phyloP scores from a whole-genome alignment of 1,140 invertebrate species.

The Drosophila tsacasi region DNA sequence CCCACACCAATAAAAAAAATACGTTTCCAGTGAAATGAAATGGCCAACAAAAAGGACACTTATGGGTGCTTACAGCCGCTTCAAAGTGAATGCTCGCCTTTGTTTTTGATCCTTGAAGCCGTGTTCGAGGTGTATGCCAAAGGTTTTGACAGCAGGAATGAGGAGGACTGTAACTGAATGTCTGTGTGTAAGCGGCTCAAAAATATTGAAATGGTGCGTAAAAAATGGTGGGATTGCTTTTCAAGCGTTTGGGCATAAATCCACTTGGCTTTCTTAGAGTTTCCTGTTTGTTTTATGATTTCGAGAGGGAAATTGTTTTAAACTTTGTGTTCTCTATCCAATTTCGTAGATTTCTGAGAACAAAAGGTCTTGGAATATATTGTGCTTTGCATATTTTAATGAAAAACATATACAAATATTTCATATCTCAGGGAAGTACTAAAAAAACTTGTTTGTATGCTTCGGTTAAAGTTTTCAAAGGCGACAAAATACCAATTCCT shows the following conservation, averaged over 20 bases:
- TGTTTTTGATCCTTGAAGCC: conserved; percentile 71
- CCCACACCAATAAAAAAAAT: background rate
- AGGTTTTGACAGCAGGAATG: conserved; percentile 11
- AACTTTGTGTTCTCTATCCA: background rate
- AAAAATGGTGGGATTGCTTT: conserved; percentile 41
- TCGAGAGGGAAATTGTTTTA: background rate
- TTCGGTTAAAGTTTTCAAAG: no score
- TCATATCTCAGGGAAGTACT: background rate
- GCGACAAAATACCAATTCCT: no score
- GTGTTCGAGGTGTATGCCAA: conserved; percentile 25
- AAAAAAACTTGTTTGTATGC: no score
- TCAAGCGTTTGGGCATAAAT: conserved; percentile 45
- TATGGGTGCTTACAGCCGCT: conserved; percentile 60
- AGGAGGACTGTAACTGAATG: conserved; percentile 53
- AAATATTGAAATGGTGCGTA: conserved; percentile 55
- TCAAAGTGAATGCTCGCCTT: conserved; percentile 70
- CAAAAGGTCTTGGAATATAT: background rate
- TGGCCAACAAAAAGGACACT: conserved; percentile 71
- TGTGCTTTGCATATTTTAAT: background rate
- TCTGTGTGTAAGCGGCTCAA: conserved; percentile 46
- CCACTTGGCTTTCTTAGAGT: conserved; percentile 12
- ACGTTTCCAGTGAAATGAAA: conserved; percentile 54
- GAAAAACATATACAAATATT: background rate
- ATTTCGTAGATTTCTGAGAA: background rate
- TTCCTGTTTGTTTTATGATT: conserved; percentile 40